These are phyloP conservation scores for Macrostomum lignano DNA, from an alignment of 1,140 invertebrate species.

Conservation along the genomic window DNA sequence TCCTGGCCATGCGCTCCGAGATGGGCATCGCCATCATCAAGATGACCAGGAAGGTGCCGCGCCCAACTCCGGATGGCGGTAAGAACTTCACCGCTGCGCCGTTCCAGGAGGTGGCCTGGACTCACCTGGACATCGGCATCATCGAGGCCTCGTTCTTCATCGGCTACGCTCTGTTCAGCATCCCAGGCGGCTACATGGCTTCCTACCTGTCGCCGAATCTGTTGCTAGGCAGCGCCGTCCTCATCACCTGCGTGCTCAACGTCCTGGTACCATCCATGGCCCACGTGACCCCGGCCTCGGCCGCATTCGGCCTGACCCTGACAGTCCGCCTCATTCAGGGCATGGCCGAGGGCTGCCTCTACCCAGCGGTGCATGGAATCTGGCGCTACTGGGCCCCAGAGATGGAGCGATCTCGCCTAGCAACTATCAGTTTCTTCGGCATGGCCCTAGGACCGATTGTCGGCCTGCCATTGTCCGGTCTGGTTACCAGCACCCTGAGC, in stretches of 20 bases:
- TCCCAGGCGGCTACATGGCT: conserved; percentile 3
- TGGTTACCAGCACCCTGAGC: background rate
- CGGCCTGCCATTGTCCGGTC: conserved; percentile 3
- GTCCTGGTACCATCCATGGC: background rate
- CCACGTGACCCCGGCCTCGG: background rate
- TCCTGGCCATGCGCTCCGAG: conserved; percentile 2
- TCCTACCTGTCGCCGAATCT: background rate
- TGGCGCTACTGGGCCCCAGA: conserved; percentile 5
- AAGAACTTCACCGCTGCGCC: background rate
- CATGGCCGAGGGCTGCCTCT: conserved; percentile 4
- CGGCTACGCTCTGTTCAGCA: conserved; percentile 3
- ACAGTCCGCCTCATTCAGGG: conserved; percentile 2
- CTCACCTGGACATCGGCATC: background rate
- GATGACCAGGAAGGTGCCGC: background rate
- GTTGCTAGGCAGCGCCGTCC: background rate
- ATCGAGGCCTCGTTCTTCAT: conserved; percentile 5
- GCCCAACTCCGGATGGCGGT: background rate
- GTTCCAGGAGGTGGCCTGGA: conserved; percentile 2
- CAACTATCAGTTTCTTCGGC: conserved; percentile 2
- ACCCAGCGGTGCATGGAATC: conserved; percentile 1
- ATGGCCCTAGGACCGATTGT: conserved; percentile 6
- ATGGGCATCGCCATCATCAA: conserved; percentile 5
- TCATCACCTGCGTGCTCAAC: background rate
- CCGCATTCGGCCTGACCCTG: background rate
- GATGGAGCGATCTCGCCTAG: background rate